These are phyloP conservation scores for Oceanodroma tethys DNA, from an alignment of 2,113 vertebrate genomes.

Conservation along the genomic window DNA sequence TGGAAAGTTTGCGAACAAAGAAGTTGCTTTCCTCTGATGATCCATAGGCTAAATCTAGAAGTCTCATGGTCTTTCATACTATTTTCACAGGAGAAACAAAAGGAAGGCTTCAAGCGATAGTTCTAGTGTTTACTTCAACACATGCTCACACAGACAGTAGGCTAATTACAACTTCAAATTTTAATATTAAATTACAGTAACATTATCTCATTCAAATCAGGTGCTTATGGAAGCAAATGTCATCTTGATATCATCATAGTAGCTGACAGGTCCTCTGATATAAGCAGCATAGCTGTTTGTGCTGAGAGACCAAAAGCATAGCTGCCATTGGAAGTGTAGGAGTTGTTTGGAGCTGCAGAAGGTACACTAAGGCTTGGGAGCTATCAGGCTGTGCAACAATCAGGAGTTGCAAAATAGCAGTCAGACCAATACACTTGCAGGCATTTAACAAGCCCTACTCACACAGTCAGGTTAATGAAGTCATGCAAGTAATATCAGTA, in stretches of 20 bases:
- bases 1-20: constrained; percentile 9
- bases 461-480: background rate
- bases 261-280: background rate
- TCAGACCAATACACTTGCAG: background rate
- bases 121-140: background rate
- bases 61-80: background rate
- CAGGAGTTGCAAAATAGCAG: background rate
- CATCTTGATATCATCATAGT: background rate
- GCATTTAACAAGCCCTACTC: background rate
- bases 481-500: background rate
- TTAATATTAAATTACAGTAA: background rate
- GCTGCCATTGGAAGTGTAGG: rapidly evolving
- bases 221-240: background rate
- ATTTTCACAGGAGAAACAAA: background rate
- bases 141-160: background rate
- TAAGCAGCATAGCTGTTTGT: background rate
- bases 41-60: background rate
- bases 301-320: background rate
- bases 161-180: background rate
- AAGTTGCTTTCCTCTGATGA: constrained; percentile 33
- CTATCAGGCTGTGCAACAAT: background rate
- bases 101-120: background rate
- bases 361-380: background rate
- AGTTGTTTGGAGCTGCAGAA: background rate
- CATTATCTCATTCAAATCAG: background rate